Base-by-base conservation (phyloP, 2,888 invertebrate species). In the Drosophila stalkeri region DNA sequence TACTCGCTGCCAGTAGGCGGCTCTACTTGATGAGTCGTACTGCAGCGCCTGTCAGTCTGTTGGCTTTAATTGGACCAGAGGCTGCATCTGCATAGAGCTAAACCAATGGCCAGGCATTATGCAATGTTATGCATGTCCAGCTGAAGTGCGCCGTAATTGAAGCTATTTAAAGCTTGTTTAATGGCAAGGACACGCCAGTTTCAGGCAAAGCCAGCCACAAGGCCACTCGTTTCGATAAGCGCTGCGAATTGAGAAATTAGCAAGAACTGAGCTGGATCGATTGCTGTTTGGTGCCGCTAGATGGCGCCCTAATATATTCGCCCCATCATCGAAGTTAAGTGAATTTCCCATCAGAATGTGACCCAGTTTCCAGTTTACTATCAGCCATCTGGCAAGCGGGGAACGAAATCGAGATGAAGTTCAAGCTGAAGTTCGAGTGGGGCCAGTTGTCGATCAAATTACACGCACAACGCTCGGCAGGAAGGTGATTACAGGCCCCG, bases 371-470 rank as follows among this genome's bases (percentile, higher is more conserved):
- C 70, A 88, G 68, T 86, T 86, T 71, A 18, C 74, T 75, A 84
- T 81, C 85, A 68, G 74, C 18, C 61, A 61, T 61, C 65, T 39
- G 63, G 33, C 37, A 37, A 61, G 60, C 27, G 49, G 62, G 47
- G 47, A 49, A 41, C 16, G 65, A 61, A 66, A 61, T 44, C 43
- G 59, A 66, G 56, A 43, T 54, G 63, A 7, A 33, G 43, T 20
- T 39, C 60, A 18, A 54, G 64, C 52, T 57, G 62, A 11, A 51
- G 66, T 37, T 52, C 49, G 8, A 63, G 62, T 64, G 37, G 39
- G 57, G 66, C 76, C 60, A 81, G 77, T 87, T 87, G 86, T 86
- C 86, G 87, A 76, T 86, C 86, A 87, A 86, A 87, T 86, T 84
- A 88, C 79, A 88, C 89, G 86, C 86, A 84, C 80, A 66, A 66